phyloP scores from a whole-genome alignment of 2,113 vertebrate species.

The Triplophysa rosa region DNA sequence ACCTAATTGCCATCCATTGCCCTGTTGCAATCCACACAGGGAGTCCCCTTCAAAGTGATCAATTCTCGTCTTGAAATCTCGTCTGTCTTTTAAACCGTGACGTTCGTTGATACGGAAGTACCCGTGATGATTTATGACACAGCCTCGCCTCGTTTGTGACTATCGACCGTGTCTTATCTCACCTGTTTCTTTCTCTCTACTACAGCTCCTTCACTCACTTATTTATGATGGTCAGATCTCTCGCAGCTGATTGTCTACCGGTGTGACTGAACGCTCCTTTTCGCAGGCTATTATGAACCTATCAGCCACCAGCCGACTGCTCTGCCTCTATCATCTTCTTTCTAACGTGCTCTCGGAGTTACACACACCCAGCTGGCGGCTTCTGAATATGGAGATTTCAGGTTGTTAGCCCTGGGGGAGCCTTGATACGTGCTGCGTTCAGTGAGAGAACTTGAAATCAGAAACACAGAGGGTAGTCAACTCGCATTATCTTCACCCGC shows the following conservation, averaged over 20 bases:
- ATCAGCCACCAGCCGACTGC: constrained; percentile 39
- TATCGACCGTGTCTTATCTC: not conserved
- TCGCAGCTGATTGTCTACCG: constrained; percentile 35
- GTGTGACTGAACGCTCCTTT: constrained; percentile 28
- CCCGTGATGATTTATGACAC: constrained; percentile 24
- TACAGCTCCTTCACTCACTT: constrained; percentile 21
- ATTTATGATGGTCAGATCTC: constrained; percentile 37
- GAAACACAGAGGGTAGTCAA: constrained; percentile 40
- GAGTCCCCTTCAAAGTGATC: not conserved
- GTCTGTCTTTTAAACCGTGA: not conserved
- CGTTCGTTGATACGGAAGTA: constrained; percentile 7
- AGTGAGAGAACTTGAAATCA: constrained; percentile 32
- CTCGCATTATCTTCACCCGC: constrained; percentile 30
- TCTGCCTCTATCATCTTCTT: constrained; percentile 26
- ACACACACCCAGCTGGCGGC: constrained; percentile 4
- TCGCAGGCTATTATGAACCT: constrained; percentile 24
- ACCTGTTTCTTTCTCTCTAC: not conserved
- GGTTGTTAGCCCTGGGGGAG: constrained; percentile 32
- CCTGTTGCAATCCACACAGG: not conserved
- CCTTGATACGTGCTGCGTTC: constrained; percentile 29
- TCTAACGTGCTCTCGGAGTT: constrained; percentile 26
- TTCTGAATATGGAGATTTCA: constrained; percentile 38
- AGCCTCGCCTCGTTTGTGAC: not conserved
- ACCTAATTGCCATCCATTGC: not conserved
- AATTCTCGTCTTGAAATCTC: not conserved